Conservation (phyloP, 2,113 vertebrate species). For the Tragelaphus strepsiceros region DNA sequence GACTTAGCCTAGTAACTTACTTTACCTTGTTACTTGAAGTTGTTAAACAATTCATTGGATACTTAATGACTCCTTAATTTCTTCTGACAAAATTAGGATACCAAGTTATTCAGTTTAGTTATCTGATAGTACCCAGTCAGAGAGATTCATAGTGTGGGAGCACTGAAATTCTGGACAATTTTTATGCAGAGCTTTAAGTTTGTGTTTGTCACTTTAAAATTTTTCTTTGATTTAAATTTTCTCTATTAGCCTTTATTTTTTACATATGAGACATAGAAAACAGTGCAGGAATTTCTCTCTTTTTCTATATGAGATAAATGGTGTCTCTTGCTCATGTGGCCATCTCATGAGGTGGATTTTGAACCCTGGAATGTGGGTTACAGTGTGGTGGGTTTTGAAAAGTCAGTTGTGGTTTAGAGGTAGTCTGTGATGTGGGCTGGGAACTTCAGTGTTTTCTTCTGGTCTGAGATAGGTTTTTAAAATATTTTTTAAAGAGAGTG, state of each 20-base stretch:
- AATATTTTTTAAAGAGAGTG: neutral
- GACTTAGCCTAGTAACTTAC: neutral
- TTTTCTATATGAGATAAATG: neutral
- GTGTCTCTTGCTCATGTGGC: neutral
- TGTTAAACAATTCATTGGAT: neutral
- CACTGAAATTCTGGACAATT: neutral
- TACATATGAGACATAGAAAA: neutral
- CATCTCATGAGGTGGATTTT: neutral
- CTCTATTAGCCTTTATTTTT: neutral
- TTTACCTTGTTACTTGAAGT: neutral
- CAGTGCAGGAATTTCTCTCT: neutral
- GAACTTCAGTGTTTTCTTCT: conserved; percentile 25
- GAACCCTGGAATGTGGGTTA: neutral
- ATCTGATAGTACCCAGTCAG: neutral
- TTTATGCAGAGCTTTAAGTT: neutral
- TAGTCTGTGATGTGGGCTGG: neutral
- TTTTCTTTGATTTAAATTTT: neutral
- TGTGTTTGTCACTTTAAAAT: neutral
- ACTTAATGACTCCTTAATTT: neutral
- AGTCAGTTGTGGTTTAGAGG: neutral
- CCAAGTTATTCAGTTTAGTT: neutral
- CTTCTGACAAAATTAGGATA: neutral
- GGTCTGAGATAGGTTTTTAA: neutral
- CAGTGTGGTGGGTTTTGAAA: neutral
- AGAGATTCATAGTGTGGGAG: neutral